Base-by-base conservation (phyloP, 92 coral and sea anemone genomes). In the Palythoa grandiflora region DNA sequence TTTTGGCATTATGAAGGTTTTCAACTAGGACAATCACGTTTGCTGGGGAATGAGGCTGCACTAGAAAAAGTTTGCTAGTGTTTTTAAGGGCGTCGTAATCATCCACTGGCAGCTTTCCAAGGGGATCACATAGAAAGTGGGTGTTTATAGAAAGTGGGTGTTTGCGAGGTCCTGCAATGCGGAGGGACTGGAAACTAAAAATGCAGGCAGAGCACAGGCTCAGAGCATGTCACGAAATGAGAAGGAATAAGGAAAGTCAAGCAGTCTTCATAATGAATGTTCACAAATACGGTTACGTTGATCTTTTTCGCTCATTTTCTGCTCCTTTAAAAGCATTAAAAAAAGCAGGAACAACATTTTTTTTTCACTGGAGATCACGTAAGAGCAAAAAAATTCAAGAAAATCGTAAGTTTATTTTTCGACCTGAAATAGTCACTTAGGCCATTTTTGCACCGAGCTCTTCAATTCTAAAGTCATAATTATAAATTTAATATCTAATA, bases 21-120 rank as follows among this genome's bases (percentile, higher is more conserved):
- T 28, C 28, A 28, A 28, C 28, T 28, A 28, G 28, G 28, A 28
- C 28, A 28, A 83, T 36, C 37, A 83, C 87, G 35, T 83, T 77
- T 17, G 87, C 87, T 60, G 87, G 87, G 87, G 87, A 83, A 66
- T 66, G 87, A 66, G 66, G 87, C n/a, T 77, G 87, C 77, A 83
- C 87, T 77, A 36, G 76, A 28, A 28, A 28, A 28, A 28, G 28
- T 28, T 28, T 28, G 28, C 28, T 28, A 28, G 28, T 28, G 28
- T 40, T 71, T 20, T 71, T 71, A 13, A 71, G 52, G 76, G 76
- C 21, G 47, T 71, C 38, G n/a, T 35, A 71, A 40, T 71, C 75
- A 37, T 36, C 44, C 37, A 71, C 75, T 15, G 35, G 75, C 48
- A 71, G 75, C 40, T 71, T 71, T 14, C 75, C 75, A 71, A 71